phyloP scores from a whole-genome alignment of 2,888 invertebrate species.

The Ophion obscuratus region DNA sequence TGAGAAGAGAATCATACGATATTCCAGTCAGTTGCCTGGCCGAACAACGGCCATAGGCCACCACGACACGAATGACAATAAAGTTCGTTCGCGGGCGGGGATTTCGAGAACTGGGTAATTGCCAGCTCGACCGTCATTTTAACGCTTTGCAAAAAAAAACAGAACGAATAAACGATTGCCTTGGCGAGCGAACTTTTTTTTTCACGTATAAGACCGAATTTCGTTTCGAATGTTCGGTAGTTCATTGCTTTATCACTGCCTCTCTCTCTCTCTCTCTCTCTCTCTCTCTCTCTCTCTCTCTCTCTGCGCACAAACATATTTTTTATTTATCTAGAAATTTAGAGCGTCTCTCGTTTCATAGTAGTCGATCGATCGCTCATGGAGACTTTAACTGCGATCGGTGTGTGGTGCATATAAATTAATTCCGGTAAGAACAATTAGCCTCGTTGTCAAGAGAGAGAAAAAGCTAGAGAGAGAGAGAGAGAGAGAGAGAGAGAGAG shows the following conservation, averaged over 20 bases:
- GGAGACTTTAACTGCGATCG: slow-evolving; percentile 13
- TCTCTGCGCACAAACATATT: too few relatives aligned
- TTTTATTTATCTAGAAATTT: slow-evolving; percentile 1
- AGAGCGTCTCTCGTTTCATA: slow-evolving; percentile 8
- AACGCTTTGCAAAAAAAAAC: slow-evolving; percentile 68
- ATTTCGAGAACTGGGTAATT: slow-evolving; percentile 81
- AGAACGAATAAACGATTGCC: too few relatives aligned
- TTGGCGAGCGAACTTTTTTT: too few relatives aligned
- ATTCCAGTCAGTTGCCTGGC: slow-evolving; percentile 82
- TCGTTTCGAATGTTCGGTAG: not conserved
- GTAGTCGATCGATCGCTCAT: slow-evolving; percentile 38
- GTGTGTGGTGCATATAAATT: slow-evolving; percentile 48
- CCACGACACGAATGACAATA: slow-evolving; percentile 82
- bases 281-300: too few relatives aligned
- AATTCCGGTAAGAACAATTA: slow-evolving; percentile 57
- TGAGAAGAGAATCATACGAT: slow-evolving; percentile 80
- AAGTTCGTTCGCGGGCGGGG: slow-evolving; percentile 52
- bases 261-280: too few relatives aligned
- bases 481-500: too few relatives aligned
- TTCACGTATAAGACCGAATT: not conserved
- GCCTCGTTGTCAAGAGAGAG: slow-evolving; percentile 47
- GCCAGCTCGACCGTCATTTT: slow-evolving; percentile 82
- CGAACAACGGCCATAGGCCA: slow-evolving; percentile 81
- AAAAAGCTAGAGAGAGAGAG: too few relatives aligned
- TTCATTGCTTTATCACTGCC: too few relatives aligned